Evolutionary conservation across 2,797 vertebrate species (phyloP).

Genomic region (Malacoraja senta): DNA sequence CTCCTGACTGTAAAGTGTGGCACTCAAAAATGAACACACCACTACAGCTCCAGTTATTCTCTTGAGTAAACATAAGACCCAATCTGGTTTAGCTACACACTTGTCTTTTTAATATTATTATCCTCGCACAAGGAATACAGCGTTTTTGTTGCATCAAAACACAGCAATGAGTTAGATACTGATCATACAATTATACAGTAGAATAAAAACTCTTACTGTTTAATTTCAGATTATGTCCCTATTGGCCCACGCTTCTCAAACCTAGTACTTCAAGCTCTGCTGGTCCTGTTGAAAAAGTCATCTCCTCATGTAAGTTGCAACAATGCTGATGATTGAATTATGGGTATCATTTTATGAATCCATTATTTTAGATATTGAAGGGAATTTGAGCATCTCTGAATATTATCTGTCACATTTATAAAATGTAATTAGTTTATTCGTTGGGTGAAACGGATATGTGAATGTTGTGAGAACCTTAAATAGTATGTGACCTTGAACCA

Average conservation of each 20-base stretch:
- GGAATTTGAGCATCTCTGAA: background rate
- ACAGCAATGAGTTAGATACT: background rate
- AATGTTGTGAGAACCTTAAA: background rate
- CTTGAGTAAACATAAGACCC: background rate
- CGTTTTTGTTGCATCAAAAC: background rate
- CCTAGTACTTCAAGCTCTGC: conserved; percentile 82
- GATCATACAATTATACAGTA: background rate
- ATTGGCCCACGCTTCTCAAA: conserved; percentile 94
- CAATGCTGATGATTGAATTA: background rate
- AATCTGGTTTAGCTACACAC: background rate
- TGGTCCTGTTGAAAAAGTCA: conserved; percentile 87
- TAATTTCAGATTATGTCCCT: conserved; percentile 81
- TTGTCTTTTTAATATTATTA: background rate
- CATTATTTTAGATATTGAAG: background rate
- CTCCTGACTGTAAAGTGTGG: too few species aligned
- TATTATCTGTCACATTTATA: background rate
- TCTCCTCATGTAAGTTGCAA: conserved; percentile 75
- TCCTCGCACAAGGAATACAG: too few species aligned
- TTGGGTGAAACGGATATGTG: background rate
- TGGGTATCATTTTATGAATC: background rate
- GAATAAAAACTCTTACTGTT: background rate
- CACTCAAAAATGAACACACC: too few species aligned
- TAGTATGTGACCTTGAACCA: background rate
- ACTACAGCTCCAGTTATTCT: background rate
- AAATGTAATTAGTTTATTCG: background rate